Evolutionary conservation across 2,888 invertebrate species (phyloP).

Genomic region (Tiliacea aurago): DNA sequence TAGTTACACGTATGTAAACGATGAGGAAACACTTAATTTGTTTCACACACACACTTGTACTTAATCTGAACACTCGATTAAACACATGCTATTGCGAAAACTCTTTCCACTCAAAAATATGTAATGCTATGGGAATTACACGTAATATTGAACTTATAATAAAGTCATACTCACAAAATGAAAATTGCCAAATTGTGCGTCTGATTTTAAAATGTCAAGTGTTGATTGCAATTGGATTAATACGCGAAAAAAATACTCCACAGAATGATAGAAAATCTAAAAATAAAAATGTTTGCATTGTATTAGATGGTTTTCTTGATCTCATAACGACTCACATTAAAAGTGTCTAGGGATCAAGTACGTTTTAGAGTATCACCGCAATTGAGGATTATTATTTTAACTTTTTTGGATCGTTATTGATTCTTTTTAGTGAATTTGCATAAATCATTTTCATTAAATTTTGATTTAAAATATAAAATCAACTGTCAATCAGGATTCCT

Average conservation of each 20-base stretch:
- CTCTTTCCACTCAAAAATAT: neutral
- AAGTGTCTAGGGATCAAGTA: too few relatives aligned
- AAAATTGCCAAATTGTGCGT: neutral
- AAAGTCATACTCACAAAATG: neutral
- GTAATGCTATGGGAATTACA: neutral
- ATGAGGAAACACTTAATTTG: neutral
- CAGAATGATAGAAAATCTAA: neutral
- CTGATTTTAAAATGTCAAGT: neutral
- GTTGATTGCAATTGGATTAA: neutral
- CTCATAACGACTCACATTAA: too few relatives aligned
- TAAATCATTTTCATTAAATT: too few relatives aligned
- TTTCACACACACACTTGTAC: neutral
- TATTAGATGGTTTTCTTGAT: neutral
- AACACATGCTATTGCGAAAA: neutral
- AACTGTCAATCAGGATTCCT: too few relatives aligned
- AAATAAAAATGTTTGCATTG: neutral
- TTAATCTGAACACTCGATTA: neutral
- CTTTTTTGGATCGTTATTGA: too few relatives aligned
- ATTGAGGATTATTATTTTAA: too few relatives aligned
- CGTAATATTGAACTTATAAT: too few relatives aligned
- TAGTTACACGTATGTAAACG: too few relatives aligned
- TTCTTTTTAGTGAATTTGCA: too few relatives aligned
- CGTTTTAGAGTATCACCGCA: too few relatives aligned
- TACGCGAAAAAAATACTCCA: neutral
- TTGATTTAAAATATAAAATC: too few relatives aligned